Evolutionary conservation across 2,113 vertebrate genomes (phyloP).

Genomic region (Turdus rufiventris): DNA sequence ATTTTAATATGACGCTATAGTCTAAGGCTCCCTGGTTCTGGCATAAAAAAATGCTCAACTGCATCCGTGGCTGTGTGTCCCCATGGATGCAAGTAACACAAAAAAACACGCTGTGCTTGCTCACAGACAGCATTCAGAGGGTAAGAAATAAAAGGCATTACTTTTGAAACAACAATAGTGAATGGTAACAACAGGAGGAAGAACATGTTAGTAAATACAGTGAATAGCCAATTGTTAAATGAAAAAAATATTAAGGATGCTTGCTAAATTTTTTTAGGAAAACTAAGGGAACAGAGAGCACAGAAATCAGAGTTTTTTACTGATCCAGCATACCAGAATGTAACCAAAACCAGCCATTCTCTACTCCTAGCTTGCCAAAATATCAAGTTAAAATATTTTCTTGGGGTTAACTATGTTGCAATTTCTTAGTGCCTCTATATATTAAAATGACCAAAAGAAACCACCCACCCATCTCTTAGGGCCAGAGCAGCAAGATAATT

Average conservation of each 20-base stretch:
- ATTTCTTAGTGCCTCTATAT: not conserved
- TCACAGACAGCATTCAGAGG: not conserved
- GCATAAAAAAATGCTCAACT: not conserved
- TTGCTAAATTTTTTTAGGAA: not conserved
- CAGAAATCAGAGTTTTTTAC: not conserved
- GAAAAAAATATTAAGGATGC: not conserved
- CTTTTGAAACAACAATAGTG: not conserved
- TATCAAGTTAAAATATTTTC: not conserved
- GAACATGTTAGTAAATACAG: not conserved
- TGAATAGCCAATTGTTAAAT: not conserved
- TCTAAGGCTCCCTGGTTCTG: accelerated
- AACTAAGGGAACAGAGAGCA: not conserved
- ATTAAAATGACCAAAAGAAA: not conserved
- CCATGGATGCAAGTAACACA: not conserved
- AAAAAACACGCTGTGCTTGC: not conserved
- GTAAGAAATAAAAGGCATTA: not conserved
- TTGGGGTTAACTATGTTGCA: not conserved
- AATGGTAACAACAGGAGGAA: not conserved
- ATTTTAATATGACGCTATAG: not conserved
- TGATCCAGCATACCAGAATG: not conserved
- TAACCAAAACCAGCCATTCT: not conserved
- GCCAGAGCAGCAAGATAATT: not conserved
- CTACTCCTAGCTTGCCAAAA: not conserved
- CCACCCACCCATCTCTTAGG: not conserved
- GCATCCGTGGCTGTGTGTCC: not conserved